phyloP scores from a whole-genome alignment of 2,888 invertebrate species.

The Mythimna pallens region DNA sequence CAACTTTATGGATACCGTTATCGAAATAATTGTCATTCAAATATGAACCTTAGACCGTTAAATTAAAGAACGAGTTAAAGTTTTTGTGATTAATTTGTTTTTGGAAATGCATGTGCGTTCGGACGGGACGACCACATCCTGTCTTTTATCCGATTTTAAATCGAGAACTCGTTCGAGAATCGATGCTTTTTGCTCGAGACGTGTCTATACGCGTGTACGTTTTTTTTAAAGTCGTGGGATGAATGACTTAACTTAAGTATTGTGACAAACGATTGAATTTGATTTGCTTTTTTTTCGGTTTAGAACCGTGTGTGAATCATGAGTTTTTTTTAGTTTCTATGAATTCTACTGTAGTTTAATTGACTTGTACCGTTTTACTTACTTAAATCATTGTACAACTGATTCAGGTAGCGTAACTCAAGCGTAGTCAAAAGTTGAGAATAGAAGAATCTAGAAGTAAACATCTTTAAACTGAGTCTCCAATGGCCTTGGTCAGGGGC shows the following conservation, averaged over 20 bases:
- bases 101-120: slow-evolving; percentile 73
- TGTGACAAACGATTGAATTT: slow-evolving; percentile 30
- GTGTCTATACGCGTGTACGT: slow-evolving; percentile 66
- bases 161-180: slow-evolving; percentile 72
- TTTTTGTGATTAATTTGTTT: slow-evolving; percentile 38
- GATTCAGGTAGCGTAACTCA: too few species aligned
- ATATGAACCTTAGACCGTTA: slow-evolving; percentile 16
- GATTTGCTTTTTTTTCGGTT: slow-evolving; percentile 19
- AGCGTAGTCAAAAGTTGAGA: too few species aligned
- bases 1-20: slow-evolving; percentile 61
- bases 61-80: slow-evolving; percentile 25
- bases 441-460: too few species aligned
- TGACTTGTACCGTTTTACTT: not conserved
- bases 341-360: not conserved
- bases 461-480: too few species aligned
- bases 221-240: slow-evolving; percentile 51
- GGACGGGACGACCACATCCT: slow-evolving; percentile 81
- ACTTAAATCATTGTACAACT: too few species aligned
- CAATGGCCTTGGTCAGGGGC: too few species aligned
- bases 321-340: not conserved
- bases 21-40: slow-evolving; percentile 27
- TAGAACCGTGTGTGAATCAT: not conserved
- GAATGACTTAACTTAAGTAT: slow-evolving; percentile 50
- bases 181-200: slow-evolving; percentile 69
- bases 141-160: slow-evolving; percentile 78